Evolutionary conservation across 2,113 vertebrate species (phyloP).

Genomic region (Pachycephala philippinensis): DNA sequence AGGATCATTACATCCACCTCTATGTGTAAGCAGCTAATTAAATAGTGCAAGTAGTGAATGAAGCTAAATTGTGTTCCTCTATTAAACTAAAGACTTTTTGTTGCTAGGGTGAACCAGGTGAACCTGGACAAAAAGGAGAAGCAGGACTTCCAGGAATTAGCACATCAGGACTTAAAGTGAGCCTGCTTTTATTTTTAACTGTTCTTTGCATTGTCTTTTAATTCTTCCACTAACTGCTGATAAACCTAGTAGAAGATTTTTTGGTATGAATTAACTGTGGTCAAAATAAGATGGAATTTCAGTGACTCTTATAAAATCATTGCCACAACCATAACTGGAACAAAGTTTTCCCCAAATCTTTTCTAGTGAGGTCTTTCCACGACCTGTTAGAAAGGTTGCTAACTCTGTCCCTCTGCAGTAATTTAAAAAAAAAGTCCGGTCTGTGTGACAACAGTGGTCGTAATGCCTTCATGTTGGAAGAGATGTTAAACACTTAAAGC

Average conservation of each 20-base stretch:
- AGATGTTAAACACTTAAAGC: not conserved
- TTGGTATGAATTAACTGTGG: not conserved
- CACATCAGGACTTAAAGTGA: slow-evolving; percentile 78
- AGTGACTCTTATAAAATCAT: not conserved
- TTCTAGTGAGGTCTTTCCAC: not conserved
- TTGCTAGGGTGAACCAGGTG: slow-evolving; percentile 63
- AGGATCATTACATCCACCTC: not conserved
- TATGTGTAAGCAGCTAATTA: not conserved
- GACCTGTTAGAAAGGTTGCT: not conserved
- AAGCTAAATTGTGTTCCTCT: not conserved
- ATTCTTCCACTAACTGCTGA: not conserved
- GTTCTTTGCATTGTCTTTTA: not conserved
- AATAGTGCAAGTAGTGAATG: not conserved
- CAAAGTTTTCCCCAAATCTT: not conserved
- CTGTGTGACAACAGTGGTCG: accelerated
- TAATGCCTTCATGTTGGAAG: not conserved
- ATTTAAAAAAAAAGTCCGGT: not conserved
- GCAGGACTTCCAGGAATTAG: slow-evolving; percentile 67
- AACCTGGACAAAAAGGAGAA: slow-evolving; percentile 59
- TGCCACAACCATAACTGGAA: not conserved
- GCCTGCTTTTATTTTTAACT: not conserved
- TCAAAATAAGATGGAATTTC: not conserved
- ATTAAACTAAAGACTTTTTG: not conserved
- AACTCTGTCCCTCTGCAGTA: not conserved
- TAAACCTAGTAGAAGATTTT: not conserved